These are phyloP conservation scores for Tympanoctomys barrerae DNA, from an alignment of 2,797 vertebrate genomes.

Conservation along the genomic window DNA sequence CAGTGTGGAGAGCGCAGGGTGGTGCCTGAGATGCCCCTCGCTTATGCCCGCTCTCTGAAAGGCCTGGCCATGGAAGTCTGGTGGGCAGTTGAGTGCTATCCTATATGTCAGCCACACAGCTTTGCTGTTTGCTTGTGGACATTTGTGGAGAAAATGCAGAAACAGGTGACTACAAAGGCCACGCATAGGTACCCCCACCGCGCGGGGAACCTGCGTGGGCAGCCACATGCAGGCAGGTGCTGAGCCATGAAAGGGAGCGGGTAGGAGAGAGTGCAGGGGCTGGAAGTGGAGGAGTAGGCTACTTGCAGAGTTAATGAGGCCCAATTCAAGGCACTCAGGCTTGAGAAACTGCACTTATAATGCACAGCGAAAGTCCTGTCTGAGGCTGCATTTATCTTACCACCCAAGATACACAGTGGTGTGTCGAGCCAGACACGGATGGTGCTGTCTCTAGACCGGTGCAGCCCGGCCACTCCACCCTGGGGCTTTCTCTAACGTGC, in stretches of 20 bases:
- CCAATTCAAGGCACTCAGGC: not conserved
- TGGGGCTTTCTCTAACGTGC: not conserved
- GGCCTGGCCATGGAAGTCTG: not conserved
- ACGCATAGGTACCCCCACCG: not conserved
- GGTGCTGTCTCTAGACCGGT: not conserved
- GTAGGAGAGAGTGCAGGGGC: not conserved
- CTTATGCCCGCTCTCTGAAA: not conserved
- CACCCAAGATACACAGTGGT: not conserved
- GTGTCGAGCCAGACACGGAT: not conserved
- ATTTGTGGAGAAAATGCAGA: not conserved
- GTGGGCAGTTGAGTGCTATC: not conserved
- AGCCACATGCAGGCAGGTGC: not conserved
- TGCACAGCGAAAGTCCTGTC: not conserved
- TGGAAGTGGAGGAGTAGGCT: not conserved
- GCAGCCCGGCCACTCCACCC: not conserved
- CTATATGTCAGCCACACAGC: not conserved
- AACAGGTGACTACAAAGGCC: not conserved
- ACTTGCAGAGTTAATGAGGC: not conserved
- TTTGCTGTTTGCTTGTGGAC: not conserved
- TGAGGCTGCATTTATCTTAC: not conserved
- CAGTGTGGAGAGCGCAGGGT: fast-evolving
- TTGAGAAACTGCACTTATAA: not conserved
- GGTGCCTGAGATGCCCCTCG: not conserved
- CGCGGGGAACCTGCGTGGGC: not conserved
- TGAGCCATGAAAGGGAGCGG: not conserved